These are phyloP conservation scores for Microchirus variegatus DNA, from an alignment of 2,797 vertebrate genomes.

Conservation along the genomic window DNA sequence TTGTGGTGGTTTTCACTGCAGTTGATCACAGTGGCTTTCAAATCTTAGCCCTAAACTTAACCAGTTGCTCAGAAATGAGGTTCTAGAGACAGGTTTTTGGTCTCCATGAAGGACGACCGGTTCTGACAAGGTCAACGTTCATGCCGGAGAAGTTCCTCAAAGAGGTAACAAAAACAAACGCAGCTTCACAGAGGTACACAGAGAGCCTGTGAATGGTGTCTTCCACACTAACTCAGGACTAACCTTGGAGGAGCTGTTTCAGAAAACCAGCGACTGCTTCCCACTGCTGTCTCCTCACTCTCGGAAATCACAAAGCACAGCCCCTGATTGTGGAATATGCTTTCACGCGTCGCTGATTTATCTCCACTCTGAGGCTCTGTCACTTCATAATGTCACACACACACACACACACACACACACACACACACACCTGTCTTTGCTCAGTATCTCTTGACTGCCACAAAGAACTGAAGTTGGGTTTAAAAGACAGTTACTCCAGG, in stretches of 20 bases:
- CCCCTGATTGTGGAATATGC: slow-evolving; percentile 60
- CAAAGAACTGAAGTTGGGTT: slow-evolving; percentile 3
- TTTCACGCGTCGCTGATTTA: slow-evolving; percentile 65
- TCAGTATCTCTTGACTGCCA: slow-evolving; percentile 14
- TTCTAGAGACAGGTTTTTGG: too few relatives aligned
- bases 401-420: neutral
- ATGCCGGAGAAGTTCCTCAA: too few relatives aligned
- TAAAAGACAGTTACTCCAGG: slow-evolving; percentile 10
- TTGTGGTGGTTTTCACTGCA: too few relatives aligned
- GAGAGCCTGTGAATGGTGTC: slow-evolving; percentile 34
- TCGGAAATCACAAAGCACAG: slow-evolving; percentile 54
- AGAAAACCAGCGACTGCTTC: slow-evolving; percentile 42
- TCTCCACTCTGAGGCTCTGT: slow-evolving; percentile 29
- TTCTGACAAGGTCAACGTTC: too few relatives aligned
- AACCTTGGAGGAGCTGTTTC: slow-evolving; percentile 52
- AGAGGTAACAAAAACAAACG: too few relatives aligned
- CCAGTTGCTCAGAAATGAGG: too few relatives aligned
- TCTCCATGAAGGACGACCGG: too few relatives aligned
- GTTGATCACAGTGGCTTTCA: too few relatives aligned
- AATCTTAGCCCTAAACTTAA: too few relatives aligned
- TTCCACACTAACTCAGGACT: slow-evolving; percentile 28
- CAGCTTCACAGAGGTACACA: slow-evolving; percentile 1
- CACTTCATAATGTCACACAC: slow-evolving; percentile 17
- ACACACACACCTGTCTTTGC: slow-evolving; percentile 1
- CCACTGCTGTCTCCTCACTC: slow-evolving; percentile 32